Percentiles rank a stretch among this genome's conserved stretches.
Evolutionary conservation across 1,140 invertebrate species (phyloP).

Genomic region (Drosophila triauraria): DNA sequence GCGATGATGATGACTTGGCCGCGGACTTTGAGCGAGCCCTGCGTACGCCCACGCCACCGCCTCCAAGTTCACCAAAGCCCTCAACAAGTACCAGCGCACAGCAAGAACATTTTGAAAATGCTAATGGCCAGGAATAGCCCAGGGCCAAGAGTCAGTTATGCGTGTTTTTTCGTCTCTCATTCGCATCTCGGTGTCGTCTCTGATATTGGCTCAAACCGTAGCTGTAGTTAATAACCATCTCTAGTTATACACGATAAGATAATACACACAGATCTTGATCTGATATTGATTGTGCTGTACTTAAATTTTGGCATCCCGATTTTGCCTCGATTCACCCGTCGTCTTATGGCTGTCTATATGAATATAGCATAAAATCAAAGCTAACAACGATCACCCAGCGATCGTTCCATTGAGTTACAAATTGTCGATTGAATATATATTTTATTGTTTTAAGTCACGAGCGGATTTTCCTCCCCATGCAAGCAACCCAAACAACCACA

Average conservation of each 20-base stretch:
- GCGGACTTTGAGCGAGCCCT: constrained; percentile 83
- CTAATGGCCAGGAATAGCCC: constrained; percentile 64
- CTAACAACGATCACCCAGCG: constrained; percentile 61
- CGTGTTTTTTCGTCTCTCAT: constrained; percentile 30
- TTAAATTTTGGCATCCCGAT: constrained; percentile 64
- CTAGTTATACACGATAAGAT: constrained; percentile 46
- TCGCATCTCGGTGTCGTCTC: constrained; percentile 65
- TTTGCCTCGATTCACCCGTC: constrained; percentile 55
- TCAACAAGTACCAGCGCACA: constrained; percentile 53
- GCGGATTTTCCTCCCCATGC: constrained; percentile 11
- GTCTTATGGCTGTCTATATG: constrained; percentile 64
- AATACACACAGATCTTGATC: constrained; percentile 55
- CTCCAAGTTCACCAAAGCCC: constrained; percentile 9
- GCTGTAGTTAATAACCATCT: constrained; percentile 59
- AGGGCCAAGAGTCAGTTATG: constrained; percentile 47
- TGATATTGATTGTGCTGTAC: constrained; percentile 59
- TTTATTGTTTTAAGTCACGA: constrained; percentile 54
- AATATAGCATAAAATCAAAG: constrained; percentile 71
- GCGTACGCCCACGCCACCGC: constrained; percentile 74
- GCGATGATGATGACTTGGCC: constrained; percentile 87
- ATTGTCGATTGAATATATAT: constrained; percentile 62
- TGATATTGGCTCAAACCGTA: constrained; percentile 69
- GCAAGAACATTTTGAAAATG: constrained; percentile 15
- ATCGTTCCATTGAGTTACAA: constrained; percentile 56
- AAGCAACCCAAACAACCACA: constrained; percentile 24